Evolutionary conservation across 2,888 invertebrate genomes (phyloP).

Genomic region (Saturnia pavonia): DNA sequence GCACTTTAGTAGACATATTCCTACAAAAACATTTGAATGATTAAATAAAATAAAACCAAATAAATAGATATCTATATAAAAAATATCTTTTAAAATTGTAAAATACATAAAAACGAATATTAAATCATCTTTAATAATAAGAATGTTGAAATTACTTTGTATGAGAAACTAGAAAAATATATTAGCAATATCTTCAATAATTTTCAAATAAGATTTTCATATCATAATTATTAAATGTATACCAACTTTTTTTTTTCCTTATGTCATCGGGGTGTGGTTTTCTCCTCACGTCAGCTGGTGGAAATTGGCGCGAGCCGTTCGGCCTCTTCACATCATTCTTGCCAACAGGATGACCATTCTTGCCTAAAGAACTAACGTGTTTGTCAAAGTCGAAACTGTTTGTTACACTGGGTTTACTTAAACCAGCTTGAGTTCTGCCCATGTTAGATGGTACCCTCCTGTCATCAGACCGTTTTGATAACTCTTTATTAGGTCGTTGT

Average conservation of each 20-base stretch:
- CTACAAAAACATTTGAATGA: too few species aligned
- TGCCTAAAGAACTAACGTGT: constrained; percentile 65
- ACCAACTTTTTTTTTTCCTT: constrained; percentile 63
- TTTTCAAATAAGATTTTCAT: too few species aligned
- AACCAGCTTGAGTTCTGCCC: constrained; percentile 45
- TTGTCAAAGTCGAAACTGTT: constrained; percentile 74
- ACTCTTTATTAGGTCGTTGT: constrained; percentile 44
- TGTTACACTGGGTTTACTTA: constrained; percentile 54
- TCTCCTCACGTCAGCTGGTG: constrained; percentile 73
- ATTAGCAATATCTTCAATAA: too few species aligned
- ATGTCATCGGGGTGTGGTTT: constrained; percentile 54
- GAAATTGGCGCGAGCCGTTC: constrained; percentile 70
- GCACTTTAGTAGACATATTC: background rate
- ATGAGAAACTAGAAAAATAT: too few species aligned
- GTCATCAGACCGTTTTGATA: constrained; percentile 54
- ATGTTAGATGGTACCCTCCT: constrained; percentile 36
- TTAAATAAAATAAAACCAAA: background rate
- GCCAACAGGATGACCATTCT: constrained; percentile 34
- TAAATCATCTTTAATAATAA: too few species aligned
- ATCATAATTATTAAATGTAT: constrained; percentile 15
- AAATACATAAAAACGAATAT: too few species aligned
- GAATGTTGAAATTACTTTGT: too few species aligned
- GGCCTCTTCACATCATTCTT: constrained; percentile 36
- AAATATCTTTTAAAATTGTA: too few species aligned
- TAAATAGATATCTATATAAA: background rate